Base-by-base conservation (phyloP, 2,888 invertebrate genomes). In the Eumacrocentrus americanus region DNA sequence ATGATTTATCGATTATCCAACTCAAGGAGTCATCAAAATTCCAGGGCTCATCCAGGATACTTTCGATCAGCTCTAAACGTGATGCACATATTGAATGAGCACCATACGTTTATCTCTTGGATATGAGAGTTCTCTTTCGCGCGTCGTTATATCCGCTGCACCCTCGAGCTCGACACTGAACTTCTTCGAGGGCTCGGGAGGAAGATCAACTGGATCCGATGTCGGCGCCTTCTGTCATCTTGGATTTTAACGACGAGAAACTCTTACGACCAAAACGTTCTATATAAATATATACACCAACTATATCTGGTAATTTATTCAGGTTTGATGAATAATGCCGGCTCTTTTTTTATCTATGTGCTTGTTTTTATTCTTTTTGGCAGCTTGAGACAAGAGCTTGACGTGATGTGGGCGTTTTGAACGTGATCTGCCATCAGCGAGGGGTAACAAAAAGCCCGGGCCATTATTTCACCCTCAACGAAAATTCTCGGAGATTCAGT, bases 21-120 rank as follows among this genome's bases (percentile, higher is more conserved):
- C 25, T 54, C 22, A 22, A 46, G 44, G 55, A 44, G 54, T 50
- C 50, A 55, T 51, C 50, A 60, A 35, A 60, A 60, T 55, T 50
- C 51, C 44, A 29, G 25, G 51, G 42, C 50, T 60, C 51, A 60
- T 55, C 51, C 50, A 23, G 25, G 51, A 62, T 61, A 63, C 64
- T 67, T 63, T 64, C 66, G 64, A 67, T 67, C 61, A 56, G 42
- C 59, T 59, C 52, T 61, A 60, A 66, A 67, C 67, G 67, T 67
- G 67, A 67, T 64, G 60, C 59, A 63, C 67, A 67, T 67, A 66
- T 63, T 42, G 23, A 59, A 66, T 58, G 62, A 61, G 63, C 59
- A 44, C 29, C 50, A 40, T n/a, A n/a, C 62, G 58, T 62, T 67
- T 64, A 67, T 66, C 63, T 58, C 54, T 54, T 58, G 48, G 54